Conservation (phyloP, 2,888 invertebrate genomes). For the Suillia variegata region DNA sequence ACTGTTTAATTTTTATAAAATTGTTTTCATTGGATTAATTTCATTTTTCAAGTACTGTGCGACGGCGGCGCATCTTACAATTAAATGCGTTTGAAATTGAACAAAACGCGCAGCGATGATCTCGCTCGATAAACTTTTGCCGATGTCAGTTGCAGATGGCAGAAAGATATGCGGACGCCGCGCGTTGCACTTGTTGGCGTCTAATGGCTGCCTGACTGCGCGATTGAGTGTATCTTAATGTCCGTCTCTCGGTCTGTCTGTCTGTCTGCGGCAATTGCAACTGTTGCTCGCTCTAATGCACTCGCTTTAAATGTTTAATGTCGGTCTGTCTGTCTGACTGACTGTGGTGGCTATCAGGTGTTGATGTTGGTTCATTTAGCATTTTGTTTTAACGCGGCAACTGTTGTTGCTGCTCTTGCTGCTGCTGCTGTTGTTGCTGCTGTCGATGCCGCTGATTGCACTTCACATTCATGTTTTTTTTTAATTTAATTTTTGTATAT, state of each 20-base stretch:
- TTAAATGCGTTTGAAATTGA: neutral
- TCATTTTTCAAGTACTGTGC: too few relatives aligned
- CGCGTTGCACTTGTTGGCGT: slow-evolving; percentile 15
- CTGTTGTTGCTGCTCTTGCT: neutral
- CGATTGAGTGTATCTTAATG: too few relatives aligned
- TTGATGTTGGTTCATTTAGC: slow-evolving; percentile 2
- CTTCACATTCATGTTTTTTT: neutral
- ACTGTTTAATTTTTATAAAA: too few relatives aligned
- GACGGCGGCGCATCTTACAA: too few relatives aligned
- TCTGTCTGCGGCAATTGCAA: neutral
- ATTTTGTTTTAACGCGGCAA: neutral
- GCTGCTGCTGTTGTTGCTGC: neutral
- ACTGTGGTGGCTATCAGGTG: neutral
- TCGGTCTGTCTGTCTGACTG: too few relatives aligned
- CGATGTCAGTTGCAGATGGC: neutral
- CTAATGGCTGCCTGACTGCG: neutral
- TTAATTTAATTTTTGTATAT: too few relatives aligned
- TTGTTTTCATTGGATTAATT: too few relatives aligned
- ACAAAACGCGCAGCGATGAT: slow-evolving; percentile 4
- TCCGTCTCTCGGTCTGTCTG: too few relatives aligned
- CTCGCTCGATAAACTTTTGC: neutral
- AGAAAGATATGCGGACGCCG: neutral
- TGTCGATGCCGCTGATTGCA: neutral
- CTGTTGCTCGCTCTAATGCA: slow-evolving; percentile 13
- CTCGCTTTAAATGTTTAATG: slow-evolving; percentile 17